phyloP scores from a whole-genome alignment of 2,797 vertebrate species.

The Macropus fuliginosus region DNA sequence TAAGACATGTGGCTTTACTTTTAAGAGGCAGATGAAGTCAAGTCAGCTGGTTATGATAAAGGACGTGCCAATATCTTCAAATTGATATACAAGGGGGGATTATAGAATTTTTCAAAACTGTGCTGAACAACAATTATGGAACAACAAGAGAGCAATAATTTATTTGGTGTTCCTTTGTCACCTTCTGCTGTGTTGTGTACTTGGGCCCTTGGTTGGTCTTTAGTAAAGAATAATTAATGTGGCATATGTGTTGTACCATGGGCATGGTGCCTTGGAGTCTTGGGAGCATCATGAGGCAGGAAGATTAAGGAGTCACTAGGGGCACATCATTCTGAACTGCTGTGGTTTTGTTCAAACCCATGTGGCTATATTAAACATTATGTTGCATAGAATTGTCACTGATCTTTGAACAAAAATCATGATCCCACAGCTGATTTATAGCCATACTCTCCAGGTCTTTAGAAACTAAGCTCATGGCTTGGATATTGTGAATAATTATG shows the following conservation, averaged over 20 bases:
- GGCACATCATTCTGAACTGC: slow-evolving; percentile 74
- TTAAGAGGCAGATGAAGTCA: slow-evolving; percentile 78
- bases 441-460: not conserved
- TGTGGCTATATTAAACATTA: slow-evolving; percentile 76
- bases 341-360: slow-evolving; percentile 73
- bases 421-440: not conserved
- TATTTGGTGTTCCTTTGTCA: slow-evolving; percentile 72
- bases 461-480: not conserved
- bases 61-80: slow-evolving; percentile 73
- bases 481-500: not conserved
- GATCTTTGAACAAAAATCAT: not conserved
- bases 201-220: slow-evolving; percentile 60
- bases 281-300: slow-evolving; percentile 57
- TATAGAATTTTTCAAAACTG: slow-evolving; percentile 74
- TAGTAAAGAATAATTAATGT: slow-evolving; percentile 71
- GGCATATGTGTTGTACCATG: slow-evolving; percentile 42
- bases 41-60: slow-evolving; percentile 83
- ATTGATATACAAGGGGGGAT: slow-evolving; percentile 76
- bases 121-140: slow-evolving; percentile 76
- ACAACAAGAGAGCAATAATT: slow-evolving; percentile 72
- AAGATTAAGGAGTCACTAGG: slow-evolving; percentile 77
- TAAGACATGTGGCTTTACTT: slow-evolving; percentile 81
- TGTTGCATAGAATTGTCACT: slow-evolving; percentile 59
- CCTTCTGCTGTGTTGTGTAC: not conserved
- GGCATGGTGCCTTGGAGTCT: slow-evolving; percentile 65